phyloP scores from a whole-genome alignment of 2,888 invertebrate genomes.

The Oligia strigilis region DNA sequence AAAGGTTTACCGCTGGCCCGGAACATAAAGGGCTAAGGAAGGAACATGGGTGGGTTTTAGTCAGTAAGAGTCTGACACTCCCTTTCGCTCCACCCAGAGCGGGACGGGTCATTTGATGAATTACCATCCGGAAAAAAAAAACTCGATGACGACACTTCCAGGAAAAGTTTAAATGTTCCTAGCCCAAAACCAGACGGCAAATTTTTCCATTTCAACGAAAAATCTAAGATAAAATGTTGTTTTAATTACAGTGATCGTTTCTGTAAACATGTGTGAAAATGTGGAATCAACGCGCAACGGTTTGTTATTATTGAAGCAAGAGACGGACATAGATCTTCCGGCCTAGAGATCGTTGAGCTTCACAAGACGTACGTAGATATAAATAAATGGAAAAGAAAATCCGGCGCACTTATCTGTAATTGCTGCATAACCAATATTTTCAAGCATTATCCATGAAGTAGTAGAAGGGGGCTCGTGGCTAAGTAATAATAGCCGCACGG shows the following conservation, averaged over 20 bases:
- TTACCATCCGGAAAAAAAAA: too few relatives aligned
- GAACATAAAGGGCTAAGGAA: too few relatives aligned
- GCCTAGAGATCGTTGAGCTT: constrained; percentile 28
- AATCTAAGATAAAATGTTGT: neutral
- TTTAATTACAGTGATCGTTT: constrained; percentile 9
- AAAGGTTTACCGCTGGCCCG: too few relatives aligned
- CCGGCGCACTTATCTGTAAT: constrained; percentile 39
- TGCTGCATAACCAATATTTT: constrained; percentile 23
- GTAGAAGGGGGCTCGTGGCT: neutral
- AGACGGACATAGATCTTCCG: constrained; percentile 43
- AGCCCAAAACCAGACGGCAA: constrained; percentile 25
- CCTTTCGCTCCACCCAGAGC: too few relatives aligned
- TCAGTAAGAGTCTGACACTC: too few relatives aligned
- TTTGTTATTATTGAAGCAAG: constrained; percentile 24
- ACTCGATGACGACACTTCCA: constrained; percentile 18
- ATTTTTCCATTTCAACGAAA: constrained; percentile 10
- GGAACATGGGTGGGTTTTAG: too few relatives aligned
- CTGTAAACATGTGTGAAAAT: constrained; percentile 42
- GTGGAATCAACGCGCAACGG: constrained; percentile 44
- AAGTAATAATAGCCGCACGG: neutral
- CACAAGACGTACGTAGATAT: constrained; percentile 23
- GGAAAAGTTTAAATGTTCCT: constrained; percentile 29
- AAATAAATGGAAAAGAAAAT: constrained; percentile 38
- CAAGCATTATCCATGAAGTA: neutral
- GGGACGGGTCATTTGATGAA: too few relatives aligned